Evolutionary conservation across 2,113 vertebrate genomes (phyloP).

Genomic region (Nothoprocta pentlandii): DNA sequence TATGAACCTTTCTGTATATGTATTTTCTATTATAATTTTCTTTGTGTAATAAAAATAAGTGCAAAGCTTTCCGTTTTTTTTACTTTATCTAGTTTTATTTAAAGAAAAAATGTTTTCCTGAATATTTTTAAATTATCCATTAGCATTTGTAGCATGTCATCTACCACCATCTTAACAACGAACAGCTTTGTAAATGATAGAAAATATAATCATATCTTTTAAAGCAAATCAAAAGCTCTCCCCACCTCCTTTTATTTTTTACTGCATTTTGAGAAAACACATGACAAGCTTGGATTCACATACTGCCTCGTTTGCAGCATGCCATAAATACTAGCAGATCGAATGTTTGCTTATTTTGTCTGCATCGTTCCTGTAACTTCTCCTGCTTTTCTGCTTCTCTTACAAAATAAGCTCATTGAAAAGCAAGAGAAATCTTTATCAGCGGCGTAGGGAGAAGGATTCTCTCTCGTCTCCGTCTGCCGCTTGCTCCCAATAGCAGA

Average conservation of each 20-base stretch:
- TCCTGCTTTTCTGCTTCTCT: neutral
- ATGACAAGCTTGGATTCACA: neutral
- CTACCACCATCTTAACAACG: neutral
- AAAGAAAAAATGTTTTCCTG: neutral
- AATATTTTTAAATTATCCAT: neutral
- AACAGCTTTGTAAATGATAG: neutral
- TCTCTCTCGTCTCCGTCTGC: neutral
- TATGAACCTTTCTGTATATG: neutral
- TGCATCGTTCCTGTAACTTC: neutral
- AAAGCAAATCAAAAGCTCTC: neutral
- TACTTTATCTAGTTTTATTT: neutral
- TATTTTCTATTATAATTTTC: neutral
- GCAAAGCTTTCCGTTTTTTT: neutral
- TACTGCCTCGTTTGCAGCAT: neutral
- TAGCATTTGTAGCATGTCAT: neutral
- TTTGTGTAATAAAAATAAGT: neutral
- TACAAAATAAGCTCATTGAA: neutral
- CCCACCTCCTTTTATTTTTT: neutral
- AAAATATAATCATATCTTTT: neutral
- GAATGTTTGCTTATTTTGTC: neutral
- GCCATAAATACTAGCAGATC: neutral
- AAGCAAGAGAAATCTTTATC: neutral
- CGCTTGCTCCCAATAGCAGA: neutral
- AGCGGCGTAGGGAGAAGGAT: neutral
- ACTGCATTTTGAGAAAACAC: neutral